Base-by-base conservation (phyloP, 2,888 invertebrate species). In the Phorcus lineatus region DNA sequence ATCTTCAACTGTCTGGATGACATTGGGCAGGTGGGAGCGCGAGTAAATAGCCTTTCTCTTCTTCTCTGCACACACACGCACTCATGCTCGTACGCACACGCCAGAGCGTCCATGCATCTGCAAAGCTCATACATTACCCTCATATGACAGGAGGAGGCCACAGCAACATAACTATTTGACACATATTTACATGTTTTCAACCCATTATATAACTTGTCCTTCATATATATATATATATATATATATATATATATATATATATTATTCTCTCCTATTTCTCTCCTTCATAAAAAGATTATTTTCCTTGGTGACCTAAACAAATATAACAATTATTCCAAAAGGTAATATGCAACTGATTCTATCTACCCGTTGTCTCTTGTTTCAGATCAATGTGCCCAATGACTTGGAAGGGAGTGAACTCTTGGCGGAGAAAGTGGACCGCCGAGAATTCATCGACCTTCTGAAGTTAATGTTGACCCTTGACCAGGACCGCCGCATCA, bases 1-100 rank as follows among this genome's bases (percentile, higher is more conserved):
- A 99, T 99, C 90, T 99, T 99, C 94, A 99, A 99, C 94, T 98
- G 98, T 94, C 95, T 99, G 88, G 99, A 99, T 92, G 99, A 99
- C 93, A 99, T 99, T 93, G 92, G 92, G 70, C 93, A 93, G 89
- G 93, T 94, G 86, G 85, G 81, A 47, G 57, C 19, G 6, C 28
- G 70, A 70, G 70, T 70, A 70, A 70, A 70, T 70, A 70, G 40
- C 70, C 24, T 70, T 70, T 36, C 17, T 19, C 36, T 40, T 70
- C 19, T 19, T 70, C 19, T 40, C 40, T 16, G 31, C 28, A 16
- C 28, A 31, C 16, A 16, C 40, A 70, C 67, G 31, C 70, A 70
- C 40, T 24, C 24, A 47, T 0, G 28, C 67, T 28, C 67, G 28
- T 36, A 2, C 31, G 16, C 67, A 67, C 28, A 67, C 17, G 17